Percentiles rank a stretch among this genome's conserved stretches.
These are phyloP conservation scores for Dendroctonus ponderosae DNA, from an alignment of 1,140 invertebrate genomes.

Conservation along the genomic window DNA sequence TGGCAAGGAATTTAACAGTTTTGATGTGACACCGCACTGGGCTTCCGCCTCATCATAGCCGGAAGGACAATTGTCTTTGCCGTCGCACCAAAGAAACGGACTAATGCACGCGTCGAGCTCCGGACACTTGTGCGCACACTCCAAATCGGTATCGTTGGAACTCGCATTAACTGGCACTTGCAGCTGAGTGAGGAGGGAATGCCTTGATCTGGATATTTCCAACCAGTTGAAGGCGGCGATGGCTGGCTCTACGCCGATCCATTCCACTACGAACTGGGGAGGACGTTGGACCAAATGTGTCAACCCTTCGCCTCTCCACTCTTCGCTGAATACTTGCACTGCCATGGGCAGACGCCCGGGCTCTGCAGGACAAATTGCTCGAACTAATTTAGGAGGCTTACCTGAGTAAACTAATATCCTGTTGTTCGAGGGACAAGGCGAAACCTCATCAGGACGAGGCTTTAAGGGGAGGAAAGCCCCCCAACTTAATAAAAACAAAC, in stretches of 20 bases:
- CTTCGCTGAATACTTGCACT: slow-evolving; percentile 73
- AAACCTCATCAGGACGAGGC: slow-evolving; percentile 57
- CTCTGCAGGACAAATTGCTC: slow-evolving; percentile 71
- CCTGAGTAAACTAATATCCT: slow-evolving; percentile 65
- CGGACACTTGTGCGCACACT: slow-evolving; percentile 75
- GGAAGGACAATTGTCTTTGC: slow-evolving; percentile 77
- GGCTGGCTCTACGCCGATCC: slow-evolving; percentile 68
- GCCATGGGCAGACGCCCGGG: slow-evolving; percentile 64
- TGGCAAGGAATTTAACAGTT: slow-evolving; percentile 48
- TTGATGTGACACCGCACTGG: slow-evolving; percentile 62
- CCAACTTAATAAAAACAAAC: slow-evolving; percentile 73
- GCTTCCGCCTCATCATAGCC: slow-evolving; percentile 77
- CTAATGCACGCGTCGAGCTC: slow-evolving; percentile 88
- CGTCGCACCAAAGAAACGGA: slow-evolving; percentile 83
- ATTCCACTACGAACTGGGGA: slow-evolving; percentile 68
- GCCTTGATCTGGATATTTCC: slow-evolving; percentile 66
- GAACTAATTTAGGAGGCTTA: slow-evolving; percentile 62
- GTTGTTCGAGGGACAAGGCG: slow-evolving; percentile 62
- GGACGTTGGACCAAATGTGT: slow-evolving; percentile 49
- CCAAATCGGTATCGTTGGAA: slow-evolving; percentile 60
- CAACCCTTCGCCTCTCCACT: slow-evolving; percentile 59
- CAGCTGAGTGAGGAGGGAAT: slow-evolving; percentile 64
- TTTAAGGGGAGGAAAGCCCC: slow-evolving; percentile 59
- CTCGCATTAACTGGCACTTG: slow-evolving; percentile 53
- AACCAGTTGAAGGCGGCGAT: slow-evolving; percentile 69